Evolutionary conservation across 1,140 invertebrate species (phyloP).

Genomic region (Pseudomyrmex flavicornis): DNA sequence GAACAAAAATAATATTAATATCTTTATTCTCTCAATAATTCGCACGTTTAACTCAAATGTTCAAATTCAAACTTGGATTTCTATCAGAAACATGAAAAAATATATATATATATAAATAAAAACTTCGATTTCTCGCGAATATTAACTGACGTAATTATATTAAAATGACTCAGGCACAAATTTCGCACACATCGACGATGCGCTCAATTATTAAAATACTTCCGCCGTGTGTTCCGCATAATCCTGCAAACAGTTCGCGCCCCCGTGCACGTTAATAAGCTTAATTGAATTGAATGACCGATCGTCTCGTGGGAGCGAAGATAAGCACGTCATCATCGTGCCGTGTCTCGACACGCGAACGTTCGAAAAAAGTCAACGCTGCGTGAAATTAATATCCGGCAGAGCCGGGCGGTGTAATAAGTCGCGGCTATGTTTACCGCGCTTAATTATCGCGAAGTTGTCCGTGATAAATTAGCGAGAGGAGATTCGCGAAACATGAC

Average conservation of each 20-base stretch:
- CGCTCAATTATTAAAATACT: conserved; percentile 18
- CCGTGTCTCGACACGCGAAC: conserved; percentile 33
- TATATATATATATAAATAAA: too few relatives aligned
- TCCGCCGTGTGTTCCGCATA: background rate
- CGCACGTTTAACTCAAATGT: too few relatives aligned
- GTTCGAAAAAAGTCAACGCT: conserved; percentile 10
- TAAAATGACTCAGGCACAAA: background rate
- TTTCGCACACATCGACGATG: background rate
- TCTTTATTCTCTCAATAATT: too few relatives aligned
- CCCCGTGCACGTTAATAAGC: conserved; percentile 31
- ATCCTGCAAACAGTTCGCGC: background rate
- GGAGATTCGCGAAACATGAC: background rate
- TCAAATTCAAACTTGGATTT: too few relatives aligned
- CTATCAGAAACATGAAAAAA: too few relatives aligned
- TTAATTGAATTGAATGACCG: conserved; percentile 43
- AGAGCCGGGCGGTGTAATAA: background rate
- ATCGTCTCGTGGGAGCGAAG: conserved; percentile 12
- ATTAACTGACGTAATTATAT: background rate
- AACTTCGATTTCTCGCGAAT: background rate
- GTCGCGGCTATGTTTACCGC: background rate
- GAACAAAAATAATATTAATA: too few relatives aligned
- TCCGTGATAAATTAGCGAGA: background rate
- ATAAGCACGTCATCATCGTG: conserved; percentile 21
- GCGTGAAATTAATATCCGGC: conserved; percentile 28
- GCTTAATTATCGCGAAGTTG: conserved; percentile 21